Conservation (phyloP, 1,140 invertebrate genomes). For the Scaptomyza montana region DNA sequence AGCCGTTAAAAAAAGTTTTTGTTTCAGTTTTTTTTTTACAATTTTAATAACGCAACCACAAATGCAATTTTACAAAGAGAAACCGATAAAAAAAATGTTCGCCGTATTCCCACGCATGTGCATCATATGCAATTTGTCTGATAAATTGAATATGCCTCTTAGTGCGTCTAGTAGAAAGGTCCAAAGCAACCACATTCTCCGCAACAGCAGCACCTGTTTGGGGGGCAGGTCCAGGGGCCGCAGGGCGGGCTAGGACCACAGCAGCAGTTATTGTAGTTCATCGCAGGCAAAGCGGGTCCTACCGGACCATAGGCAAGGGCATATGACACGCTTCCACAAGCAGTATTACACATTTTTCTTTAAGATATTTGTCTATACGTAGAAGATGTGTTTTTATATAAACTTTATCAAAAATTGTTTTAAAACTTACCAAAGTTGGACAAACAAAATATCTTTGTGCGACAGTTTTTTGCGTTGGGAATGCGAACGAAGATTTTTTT, state of each 20-base stretch:
- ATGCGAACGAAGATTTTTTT: slow-evolving; percentile 46
- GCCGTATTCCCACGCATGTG: slow-evolving; percentile 10
- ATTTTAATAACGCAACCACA: slow-evolving; percentile 4
- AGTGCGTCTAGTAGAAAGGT: slow-evolving; percentile 52
- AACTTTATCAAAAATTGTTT: background rate
- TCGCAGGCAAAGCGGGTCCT: slow-evolving; percentile 64
- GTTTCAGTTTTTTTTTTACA: background rate
- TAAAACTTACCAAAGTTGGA: slow-evolving; percentile 5
- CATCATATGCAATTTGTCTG: background rate
- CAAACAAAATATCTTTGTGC: background rate
- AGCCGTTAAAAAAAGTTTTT: too few species aligned
- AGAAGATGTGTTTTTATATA: background rate
- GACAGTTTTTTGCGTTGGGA: slow-evolving; percentile 13
- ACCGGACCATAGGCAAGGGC: slow-evolving; percentile 64
- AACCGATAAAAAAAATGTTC: slow-evolving; percentile 31
- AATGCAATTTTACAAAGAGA: background rate
- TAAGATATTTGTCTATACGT: background rate
- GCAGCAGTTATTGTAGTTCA: slow-evolving; percentile 65
- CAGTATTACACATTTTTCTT: slow-evolving; percentile 28
- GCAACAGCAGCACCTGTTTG: slow-evolving; percentile 59
- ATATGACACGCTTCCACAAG: slow-evolving; percentile 65
- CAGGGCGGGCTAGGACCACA: slow-evolving; percentile 65
- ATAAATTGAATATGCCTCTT: background rate
- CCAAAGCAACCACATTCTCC: slow-evolving; percentile 64
- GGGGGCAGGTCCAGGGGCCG: slow-evolving; percentile 69